A percentile compares a stretch with the other conserved stretches of the same genome.
Conservation (phyloP, 2,113 vertebrate species). For the Burhinus oedicnemus region DNA sequence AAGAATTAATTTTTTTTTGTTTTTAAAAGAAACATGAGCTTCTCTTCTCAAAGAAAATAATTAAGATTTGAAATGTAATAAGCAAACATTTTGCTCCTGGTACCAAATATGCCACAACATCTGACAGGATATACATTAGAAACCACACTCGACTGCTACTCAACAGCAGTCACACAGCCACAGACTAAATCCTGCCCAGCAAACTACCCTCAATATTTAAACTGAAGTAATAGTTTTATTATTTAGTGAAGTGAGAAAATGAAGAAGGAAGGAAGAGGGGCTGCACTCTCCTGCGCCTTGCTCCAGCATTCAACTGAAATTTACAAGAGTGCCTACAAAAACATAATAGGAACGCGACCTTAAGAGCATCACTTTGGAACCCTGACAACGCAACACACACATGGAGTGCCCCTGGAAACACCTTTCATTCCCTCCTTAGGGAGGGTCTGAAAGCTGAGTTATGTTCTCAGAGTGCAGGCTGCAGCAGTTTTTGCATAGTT, state of each 20-base stretch:
- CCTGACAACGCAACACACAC: background rate
- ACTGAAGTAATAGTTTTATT: background rate
- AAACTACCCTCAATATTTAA: background rate
- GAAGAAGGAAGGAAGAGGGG: background rate
- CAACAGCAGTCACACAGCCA: background rate
- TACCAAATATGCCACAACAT: background rate
- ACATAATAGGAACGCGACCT: background rate
- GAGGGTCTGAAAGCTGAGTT: background rate
- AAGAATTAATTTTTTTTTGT: background rate
- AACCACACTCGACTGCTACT: background rate
- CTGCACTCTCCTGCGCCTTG: background rate
- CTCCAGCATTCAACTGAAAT: background rate
- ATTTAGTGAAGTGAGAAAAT: background rate
- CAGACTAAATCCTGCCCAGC: background rate
- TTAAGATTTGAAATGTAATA: background rate
- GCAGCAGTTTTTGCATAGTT: background rate
- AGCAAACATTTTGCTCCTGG: background rate
- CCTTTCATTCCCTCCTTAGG: background rate
- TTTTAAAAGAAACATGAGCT: background rate
- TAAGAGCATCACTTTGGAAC: background rate
- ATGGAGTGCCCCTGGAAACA: background rate
- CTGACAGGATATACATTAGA: background rate
- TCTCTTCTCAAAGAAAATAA: background rate
- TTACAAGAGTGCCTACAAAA: background rate
- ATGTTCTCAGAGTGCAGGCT: background rate